Base-by-base conservation (phyloP, 2,797 vertebrate species). In the Sebastes goodei region DNA sequence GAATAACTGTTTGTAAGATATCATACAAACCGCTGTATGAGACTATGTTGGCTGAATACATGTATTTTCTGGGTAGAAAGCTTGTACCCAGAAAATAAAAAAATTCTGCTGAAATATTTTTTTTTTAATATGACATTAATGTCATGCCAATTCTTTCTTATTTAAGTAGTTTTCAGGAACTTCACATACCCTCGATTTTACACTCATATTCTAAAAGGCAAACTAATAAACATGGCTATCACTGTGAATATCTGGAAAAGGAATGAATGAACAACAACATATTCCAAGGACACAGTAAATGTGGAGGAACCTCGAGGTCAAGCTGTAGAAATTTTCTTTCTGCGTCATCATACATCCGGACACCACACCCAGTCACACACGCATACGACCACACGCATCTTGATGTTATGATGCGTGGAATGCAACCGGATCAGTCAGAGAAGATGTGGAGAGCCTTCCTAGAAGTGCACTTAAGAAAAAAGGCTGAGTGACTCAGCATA, bases 401-500 rank as follows among this genome's bases (percentile, higher is more conserved):
- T 56, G 21, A 12, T 55, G 23, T 38, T 55, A 11, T 70, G 66
- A 84, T 70, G 64, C 7, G 4, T 63, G 17, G 66, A 74, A 68
- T 27, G 62, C 67, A 72, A 71, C 53, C n/a, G 32, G 56, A 86
- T 83, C 86, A 84, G 89, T 91, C 72, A 81, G 72, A 14, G 35
- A 62, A 62, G 66, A 81, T 64, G 62, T 72, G 49, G 59, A 46
- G 35, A 63, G 73, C 64, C 69, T 60, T 76, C n/a, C 49, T 21
- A 67, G 65, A 86, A 89, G 76, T 83, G 87, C 89, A 91, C 72
- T 91, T 88, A 85, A 59, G 72, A 71, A 88, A 83, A 93, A 89
- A 78, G 80, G 79, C 83, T 30, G 79, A 84, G 84, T 94, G 89
- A 94, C 88, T 95, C 91, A 86, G 90, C 88, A 82, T 42, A 55